A percentile compares a stretch with the other conserved stretches of the same genome.
Evolutionary conservation across 2,113 vertebrate genomes (phyloP).

Genomic region (Xiphophorus couchianus): DNA sequence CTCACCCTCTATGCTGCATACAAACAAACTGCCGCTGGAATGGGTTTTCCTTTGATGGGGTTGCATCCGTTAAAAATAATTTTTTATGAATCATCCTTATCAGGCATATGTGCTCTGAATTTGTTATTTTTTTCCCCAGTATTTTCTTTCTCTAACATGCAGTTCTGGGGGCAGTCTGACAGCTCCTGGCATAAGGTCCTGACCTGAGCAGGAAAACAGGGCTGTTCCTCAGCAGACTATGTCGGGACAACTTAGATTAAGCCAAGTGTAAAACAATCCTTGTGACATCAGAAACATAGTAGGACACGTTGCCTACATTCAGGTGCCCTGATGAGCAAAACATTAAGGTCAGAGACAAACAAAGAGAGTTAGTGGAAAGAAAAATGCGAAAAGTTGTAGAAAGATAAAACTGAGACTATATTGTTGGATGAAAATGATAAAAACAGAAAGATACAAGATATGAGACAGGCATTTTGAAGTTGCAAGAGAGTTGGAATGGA

Average conservation of each 20-base stretch:
- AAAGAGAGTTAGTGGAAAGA: constrained; percentile 28
- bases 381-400: constrained; percentile 20
- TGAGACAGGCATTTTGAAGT: constrained; percentile 4
- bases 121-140: constrained; percentile 5
- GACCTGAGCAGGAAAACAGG: constrained; percentile 63
- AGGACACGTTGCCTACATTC: constrained; percentile 61
- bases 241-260: constrained; percentile 68
- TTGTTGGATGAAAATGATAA: not conserved
- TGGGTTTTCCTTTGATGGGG: constrained; percentile 32
- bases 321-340: constrained; percentile 71
- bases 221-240: constrained; percentile 58
- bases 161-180: constrained; percentile 45
- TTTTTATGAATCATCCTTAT: constrained; percentile 8
- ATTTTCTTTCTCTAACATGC: constrained; percentile 15
- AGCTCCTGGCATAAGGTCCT: constrained; percentile 63
- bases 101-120: not conserved
- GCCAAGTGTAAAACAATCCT: constrained; percentile 71
- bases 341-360: constrained; percentile 70
- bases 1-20: not conserved
- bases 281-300: constrained; percentile 74
- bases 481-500: not conserved
- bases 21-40: constrained; percentile 26
- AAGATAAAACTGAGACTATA: not conserved
- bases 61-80: constrained; percentile 49
- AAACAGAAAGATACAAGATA: too few relatives aligned